A percentile compares a stretch with the other conserved stretches of the same genome.
phyloP scores from a whole-genome alignment of 2,797 vertebrate species.

The Smutsia temminckii region DNA sequence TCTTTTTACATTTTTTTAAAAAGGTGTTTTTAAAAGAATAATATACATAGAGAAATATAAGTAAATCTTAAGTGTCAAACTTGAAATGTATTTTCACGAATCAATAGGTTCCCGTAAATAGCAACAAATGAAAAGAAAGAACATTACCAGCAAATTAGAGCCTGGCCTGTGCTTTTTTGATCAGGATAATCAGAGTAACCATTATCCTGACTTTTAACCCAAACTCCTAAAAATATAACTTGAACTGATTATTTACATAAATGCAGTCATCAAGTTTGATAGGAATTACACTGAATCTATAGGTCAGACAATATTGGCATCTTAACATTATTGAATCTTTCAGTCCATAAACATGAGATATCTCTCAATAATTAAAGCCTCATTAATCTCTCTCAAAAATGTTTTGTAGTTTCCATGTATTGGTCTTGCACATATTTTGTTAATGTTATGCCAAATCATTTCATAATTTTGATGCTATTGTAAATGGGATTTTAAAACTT shows the following conservation, averaged over 20 bases:
- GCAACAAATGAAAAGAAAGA: neutral
- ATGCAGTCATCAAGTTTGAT: neutral
- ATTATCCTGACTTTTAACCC: neutral
- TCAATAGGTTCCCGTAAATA: neutral
- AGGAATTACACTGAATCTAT: neutral
- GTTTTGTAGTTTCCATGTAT: neutral
- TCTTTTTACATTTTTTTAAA: too few species aligned
- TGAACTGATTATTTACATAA: neutral
- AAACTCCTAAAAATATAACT: neutral
- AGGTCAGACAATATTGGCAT: neutral
- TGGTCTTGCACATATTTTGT: neutral
- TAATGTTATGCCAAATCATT: neutral
- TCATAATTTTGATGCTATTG: neutral
- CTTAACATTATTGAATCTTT: neutral
- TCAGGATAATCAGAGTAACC: neutral
- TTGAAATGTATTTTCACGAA: neutral
- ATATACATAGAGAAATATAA: neutral
- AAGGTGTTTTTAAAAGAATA: neutral
- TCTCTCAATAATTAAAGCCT: neutral
- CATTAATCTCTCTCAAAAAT: neutral
- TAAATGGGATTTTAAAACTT: neutral
- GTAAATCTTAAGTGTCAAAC: neutral
- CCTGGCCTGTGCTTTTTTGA: neutral
- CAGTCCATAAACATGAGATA: neutral
- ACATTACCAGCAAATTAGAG: neutral